Conservation (phyloP, 2,113 vertebrate species). For the Hippocampus abdominalis region DNA sequence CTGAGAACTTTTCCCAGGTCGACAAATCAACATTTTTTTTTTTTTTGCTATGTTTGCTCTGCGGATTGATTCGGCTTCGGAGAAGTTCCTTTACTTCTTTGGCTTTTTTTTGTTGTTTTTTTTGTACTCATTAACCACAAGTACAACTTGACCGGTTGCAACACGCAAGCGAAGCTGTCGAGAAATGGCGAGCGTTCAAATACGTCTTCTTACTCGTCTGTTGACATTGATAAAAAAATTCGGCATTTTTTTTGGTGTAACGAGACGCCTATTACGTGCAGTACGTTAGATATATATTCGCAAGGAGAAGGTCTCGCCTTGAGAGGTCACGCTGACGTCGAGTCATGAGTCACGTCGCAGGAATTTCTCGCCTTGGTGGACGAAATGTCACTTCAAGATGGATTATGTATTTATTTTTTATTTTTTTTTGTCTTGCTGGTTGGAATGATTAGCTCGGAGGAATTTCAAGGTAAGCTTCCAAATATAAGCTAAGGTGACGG, state of each 20-base stretch:
- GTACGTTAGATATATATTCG: not conserved
- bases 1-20: not conserved
- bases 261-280: not conserved
- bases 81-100: slow-evolving; percentile 16
- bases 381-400: not conserved
- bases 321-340: slow-evolving; percentile 30
- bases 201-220: not conserved
- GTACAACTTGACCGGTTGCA: slow-evolving; percentile 60
- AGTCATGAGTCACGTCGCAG: slow-evolving; percentile 1
- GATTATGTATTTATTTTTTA: not conserved
- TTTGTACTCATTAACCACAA: slow-evolving; percentile 71
- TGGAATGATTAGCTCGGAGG: not conserved
- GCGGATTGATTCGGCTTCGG: not conserved
- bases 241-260: not conserved
- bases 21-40: too few species aligned
- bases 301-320: slow-evolving; percentile 32
- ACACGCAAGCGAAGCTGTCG: slow-evolving; percentile 27
- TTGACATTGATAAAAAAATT: not conserved
- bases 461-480: not conserved
- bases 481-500: not conserved
- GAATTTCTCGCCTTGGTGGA: not conserved
- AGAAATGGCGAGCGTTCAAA: slow-evolving; percentile 3
- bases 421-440: too few species aligned
- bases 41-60: not conserved
- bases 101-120: slow-evolving; percentile 12